phyloP scores from a whole-genome alignment of 2,113 vertebrate genomes.

The Psophia crepitans region DNA sequence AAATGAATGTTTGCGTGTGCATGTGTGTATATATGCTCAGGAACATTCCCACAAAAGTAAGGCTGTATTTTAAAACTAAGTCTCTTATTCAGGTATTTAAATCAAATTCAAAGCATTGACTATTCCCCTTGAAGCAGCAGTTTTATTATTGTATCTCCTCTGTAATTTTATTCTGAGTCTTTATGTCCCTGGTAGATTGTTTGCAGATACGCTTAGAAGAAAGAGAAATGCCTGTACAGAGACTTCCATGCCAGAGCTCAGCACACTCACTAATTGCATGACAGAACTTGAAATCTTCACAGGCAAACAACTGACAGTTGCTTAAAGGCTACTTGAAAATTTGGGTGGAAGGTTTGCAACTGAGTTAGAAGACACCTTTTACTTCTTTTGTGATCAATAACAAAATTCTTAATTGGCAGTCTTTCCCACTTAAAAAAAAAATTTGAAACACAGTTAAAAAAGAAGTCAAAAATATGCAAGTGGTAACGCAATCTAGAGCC shows the following conservation, averaged over 20 bases:
- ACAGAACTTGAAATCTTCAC: neutral
- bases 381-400: neutral
- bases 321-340: constrained; percentile 19
- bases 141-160: neutral
- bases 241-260: neutral
- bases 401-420: neutral
- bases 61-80: neutral
- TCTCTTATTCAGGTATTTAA: neutral
- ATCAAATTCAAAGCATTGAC: neutral
- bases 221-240: neutral
- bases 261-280: neutral
- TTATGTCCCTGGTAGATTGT: neutral
- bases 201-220: neutral
- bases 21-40: rapidly evolving
- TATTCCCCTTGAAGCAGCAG: neutral
- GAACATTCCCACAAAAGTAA: neutral
- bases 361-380: neutral
- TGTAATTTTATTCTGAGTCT: neutral
- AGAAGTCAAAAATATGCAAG: neutral
- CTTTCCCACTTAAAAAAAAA: neutral
- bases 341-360: neutral
- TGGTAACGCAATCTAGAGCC: neutral
- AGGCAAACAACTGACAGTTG: neutral
- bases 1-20: neutral
- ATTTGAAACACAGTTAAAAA: neutral